Conservation (phyloP, 2,113 vertebrate genomes). For the Aegithalos caudatus region DNA sequence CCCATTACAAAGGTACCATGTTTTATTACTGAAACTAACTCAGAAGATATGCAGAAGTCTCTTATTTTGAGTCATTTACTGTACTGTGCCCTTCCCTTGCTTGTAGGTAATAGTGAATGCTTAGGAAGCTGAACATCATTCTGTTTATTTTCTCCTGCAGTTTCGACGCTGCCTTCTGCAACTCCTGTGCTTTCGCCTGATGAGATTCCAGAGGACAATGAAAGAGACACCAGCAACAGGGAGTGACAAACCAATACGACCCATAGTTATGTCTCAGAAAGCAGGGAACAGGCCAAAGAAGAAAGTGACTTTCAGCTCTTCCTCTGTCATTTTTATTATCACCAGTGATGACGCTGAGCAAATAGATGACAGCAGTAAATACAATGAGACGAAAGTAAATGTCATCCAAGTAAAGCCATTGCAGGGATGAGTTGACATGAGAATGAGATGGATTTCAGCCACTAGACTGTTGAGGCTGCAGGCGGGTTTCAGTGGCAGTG, state of each 20-base stretch:
- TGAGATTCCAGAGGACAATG: constrained; percentile 73
- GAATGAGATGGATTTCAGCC: not conserved
- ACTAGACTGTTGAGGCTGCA: not conserved
- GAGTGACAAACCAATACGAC: constrained; percentile 75
- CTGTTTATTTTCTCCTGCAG: constrained; percentile 63
- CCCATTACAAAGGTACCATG: not conserved
- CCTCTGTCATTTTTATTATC: constrained; percentile 91
- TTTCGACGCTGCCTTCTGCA: constrained; percentile 85
- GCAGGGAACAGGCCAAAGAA: constrained; percentile 83
- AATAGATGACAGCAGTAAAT: constrained; percentile 69
- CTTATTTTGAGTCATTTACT: not conserved
- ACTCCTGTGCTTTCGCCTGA: constrained; percentile 80
- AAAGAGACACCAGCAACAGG: constrained; percentile 73
- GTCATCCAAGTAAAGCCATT: constrained; percentile 86
- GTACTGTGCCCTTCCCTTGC: not conserved
- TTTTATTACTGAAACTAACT: not conserved
- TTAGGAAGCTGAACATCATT: not conserved
- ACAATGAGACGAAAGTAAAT: constrained; percentile 66
- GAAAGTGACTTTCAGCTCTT: constrained; percentile 90
- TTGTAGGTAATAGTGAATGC: not conserved
- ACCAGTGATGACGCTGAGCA: constrained; percentile 80
- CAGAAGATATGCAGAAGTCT: not conserved
- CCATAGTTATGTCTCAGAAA: constrained; percentile 80
- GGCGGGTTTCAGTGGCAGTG: not conserved
- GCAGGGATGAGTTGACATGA: not conserved